A percentile compares a stretch with the other conserved stretches of the same genome.
Evolutionary conservation across 2,113 vertebrate species (phyloP).

Genomic region (Ailuropoda melanoleuca): DNA sequence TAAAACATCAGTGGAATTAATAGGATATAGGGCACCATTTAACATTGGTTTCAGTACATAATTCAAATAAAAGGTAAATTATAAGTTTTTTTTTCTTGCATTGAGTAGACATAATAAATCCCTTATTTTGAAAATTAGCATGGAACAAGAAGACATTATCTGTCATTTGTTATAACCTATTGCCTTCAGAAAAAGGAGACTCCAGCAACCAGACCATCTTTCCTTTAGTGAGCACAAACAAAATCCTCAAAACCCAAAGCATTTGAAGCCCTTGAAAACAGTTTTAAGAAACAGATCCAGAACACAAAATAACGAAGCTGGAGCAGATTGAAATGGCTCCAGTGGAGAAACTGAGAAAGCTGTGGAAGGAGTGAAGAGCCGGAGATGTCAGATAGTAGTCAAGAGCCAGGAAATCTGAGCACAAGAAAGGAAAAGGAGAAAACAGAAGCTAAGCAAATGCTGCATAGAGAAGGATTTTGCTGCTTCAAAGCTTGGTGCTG

Average conservation of each 20-base stretch:
- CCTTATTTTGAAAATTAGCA: neutral
- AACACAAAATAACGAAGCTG: neutral
- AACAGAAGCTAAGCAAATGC: fast-evolving
- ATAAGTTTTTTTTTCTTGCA: neutral
- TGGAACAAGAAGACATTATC: neutral
- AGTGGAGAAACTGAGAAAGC: neutral
- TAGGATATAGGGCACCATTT: neutral
- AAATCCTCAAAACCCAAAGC: neutral
- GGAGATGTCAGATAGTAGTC: neutral
- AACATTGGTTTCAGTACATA: neutral
- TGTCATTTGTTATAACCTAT: neutral
- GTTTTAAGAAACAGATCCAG: neutral
- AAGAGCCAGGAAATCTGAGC: neutral
- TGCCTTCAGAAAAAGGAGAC: neutral
- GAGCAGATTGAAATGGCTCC: neutral
- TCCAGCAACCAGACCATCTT: neutral
- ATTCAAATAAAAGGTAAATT: conserved; percentile 19
- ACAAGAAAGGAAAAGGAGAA: neutral
- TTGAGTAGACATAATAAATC: neutral
- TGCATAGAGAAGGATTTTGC: neutral
- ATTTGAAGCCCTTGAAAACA: neutral
- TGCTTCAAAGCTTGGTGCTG: too few relatives aligned
- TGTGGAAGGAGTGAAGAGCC: neutral
- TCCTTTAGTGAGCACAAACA: neutral
- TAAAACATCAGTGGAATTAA: neutral